A percentile compares a stretch with the other conserved stretches of the same genome.
Conservation (phyloP, 2,888 invertebrate genomes). For the Drosophila mulleri region DNA sequence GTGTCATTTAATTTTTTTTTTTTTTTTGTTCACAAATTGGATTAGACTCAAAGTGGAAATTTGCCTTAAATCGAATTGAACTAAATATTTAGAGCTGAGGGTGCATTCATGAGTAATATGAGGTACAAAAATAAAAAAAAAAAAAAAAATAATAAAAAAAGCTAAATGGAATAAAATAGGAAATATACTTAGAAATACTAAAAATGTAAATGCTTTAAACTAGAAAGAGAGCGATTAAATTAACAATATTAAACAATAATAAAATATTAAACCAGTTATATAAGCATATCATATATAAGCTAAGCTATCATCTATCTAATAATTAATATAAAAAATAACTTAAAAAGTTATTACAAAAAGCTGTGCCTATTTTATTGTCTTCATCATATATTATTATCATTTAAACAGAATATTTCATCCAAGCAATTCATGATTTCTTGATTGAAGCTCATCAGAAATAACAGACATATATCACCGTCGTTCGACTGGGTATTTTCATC, state of each 20-base stretch:
- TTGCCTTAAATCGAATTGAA: not conserved
- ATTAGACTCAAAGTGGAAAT: not conserved
- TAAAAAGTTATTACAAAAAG: too few species aligned
- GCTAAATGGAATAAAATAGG: not conserved
- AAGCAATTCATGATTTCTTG: not conserved
- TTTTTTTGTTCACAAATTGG: conserved; percentile 7
- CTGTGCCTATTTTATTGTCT: too few species aligned
- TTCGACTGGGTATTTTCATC: not conserved
- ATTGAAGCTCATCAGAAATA: not conserved
- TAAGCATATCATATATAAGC: too few species aligned
- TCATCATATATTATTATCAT: not conserved
- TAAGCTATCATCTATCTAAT: too few species aligned
- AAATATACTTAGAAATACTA: too few species aligned
- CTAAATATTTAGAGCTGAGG: not conserved
- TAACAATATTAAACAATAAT: too few species aligned
- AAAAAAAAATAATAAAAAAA: not conserved
- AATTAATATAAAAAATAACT: too few species aligned
- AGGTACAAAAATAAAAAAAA: not conserved
- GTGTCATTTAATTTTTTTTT: not conserved
- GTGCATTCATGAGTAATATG: not conserved
- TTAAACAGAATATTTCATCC: not conserved
- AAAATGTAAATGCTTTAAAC: too few species aligned
- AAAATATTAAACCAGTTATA: too few species aligned
- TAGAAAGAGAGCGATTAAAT: too few species aligned
- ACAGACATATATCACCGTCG: not conserved